Evolutionary conservation across 2,888 invertebrate species (phyloP).

Genomic region (Balanococcus diminutus): DNA sequence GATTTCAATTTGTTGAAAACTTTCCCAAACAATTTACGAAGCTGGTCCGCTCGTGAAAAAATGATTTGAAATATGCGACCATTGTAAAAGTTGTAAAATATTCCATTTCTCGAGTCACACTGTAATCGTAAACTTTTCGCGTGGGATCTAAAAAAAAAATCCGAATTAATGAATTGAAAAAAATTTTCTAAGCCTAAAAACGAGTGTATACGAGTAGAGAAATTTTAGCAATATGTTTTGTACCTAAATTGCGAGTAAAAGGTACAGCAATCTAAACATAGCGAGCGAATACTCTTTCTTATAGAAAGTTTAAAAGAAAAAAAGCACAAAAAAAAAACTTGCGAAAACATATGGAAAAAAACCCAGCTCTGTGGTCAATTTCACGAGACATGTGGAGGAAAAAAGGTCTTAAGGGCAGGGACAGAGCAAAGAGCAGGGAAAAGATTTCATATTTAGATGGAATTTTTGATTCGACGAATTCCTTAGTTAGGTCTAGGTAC

Average conservation of each 20-base stretch:
- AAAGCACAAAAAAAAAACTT: not conserved
- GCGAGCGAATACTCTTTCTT: not conserved
- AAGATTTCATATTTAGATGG: not conserved
- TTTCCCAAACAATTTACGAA: too few species aligned
- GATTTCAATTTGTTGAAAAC: too few species aligned
- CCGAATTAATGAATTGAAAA: not conserved
- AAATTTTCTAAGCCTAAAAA: not conserved
- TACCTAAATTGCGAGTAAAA: too few species aligned
- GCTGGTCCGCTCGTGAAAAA: too few species aligned
- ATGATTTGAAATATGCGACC: too few species aligned
- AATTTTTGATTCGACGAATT: conserved; percentile 7
- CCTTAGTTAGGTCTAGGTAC: too few species aligned
- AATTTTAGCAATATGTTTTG: not conserved
- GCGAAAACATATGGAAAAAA: not conserved
- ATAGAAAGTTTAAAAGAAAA: not conserved
- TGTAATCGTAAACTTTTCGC: not conserved
- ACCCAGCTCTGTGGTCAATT: not conserved
- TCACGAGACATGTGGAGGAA: not conserved
- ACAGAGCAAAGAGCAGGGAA: not conserved
- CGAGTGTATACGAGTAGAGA: not conserved
- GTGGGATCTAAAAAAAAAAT: not conserved
- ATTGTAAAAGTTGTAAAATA: too few species aligned
- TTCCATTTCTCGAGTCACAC: not conserved
- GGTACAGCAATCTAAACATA: not conserved
- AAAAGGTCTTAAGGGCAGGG: not conserved